These are phyloP conservation scores for Sardinella longiceps DNA, from an alignment of 2,797 vertebrate genomes.

Conservation along the genomic window DNA sequence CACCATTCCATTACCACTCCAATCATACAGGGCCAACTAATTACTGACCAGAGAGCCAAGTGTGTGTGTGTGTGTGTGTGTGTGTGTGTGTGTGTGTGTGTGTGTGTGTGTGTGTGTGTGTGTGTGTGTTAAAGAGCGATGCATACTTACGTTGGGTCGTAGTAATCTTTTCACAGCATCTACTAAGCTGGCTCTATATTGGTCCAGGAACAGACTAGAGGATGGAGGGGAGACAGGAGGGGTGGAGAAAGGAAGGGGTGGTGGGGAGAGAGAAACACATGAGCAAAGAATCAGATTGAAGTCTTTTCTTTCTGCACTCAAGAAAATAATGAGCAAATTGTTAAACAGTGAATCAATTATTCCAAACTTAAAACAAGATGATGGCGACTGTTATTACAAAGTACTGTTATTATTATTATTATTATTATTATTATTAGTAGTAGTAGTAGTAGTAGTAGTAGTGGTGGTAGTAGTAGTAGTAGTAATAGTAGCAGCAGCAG, in stretches of 20 bases:
- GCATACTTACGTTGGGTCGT: constrained; percentile 92
- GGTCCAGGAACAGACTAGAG: constrained; percentile 94
- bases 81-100: constrained; percentile 74
- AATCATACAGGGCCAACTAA: constrained; percentile 88
- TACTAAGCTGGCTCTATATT: constrained; percentile 94
- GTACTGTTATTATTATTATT: no score
- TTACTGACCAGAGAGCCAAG: constrained; percentile 79
- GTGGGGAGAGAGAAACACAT: constrained; percentile 10
- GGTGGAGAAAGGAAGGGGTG: constrained; percentile 22
- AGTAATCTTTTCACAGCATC: constrained; percentile 99
- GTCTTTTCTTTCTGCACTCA: neutral
- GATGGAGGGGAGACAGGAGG: neutral
- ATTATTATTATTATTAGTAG: no score
- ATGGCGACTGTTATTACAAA: no score
- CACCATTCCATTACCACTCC: constrained; percentile 92
- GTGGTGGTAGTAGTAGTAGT: no score
- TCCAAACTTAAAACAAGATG: no score
- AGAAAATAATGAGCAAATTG: no score
- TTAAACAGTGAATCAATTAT: no score
- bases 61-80: constrained; percentile 49
- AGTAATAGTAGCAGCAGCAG: no score
- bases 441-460: no score
- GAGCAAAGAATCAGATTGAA: constrained; percentile 84
- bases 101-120: constrained; percentile 57
- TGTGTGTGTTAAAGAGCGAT: constrained; percentile 46